These are phyloP conservation scores for Scaptomyza caliginosa DNA, from an alignment of 2,888 invertebrate species.

Conservation along the genomic window DNA sequence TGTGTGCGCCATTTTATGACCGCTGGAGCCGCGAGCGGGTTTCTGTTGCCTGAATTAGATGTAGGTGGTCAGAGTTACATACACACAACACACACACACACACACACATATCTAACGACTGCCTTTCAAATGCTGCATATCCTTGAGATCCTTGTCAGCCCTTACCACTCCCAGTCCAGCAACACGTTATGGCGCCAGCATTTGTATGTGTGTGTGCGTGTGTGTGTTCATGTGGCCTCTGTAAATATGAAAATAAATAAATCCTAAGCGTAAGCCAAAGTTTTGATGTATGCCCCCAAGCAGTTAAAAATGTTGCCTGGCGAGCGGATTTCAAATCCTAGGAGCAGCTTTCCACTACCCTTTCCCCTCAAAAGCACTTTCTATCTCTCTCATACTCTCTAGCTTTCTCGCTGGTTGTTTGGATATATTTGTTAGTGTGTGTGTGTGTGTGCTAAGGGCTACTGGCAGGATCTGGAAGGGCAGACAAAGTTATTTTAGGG, in stretches of 20 bases:
- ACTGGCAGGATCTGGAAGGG: slow-evolving; percentile 52
- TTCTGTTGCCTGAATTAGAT: slow-evolving; percentile 62
- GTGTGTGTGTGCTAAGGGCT: slow-evolving; percentile 12
- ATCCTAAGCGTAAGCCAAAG: slow-evolving; percentile 79
- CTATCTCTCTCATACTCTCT: not conserved
- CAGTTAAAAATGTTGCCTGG: slow-evolving; percentile 72
- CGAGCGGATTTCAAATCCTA: slow-evolving; percentile 69
- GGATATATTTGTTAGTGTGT: slow-evolving; percentile 29
- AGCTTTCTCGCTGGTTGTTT: slow-evolving; percentile 2
- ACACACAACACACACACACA: not conserved
- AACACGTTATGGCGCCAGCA: slow-evolving; percentile 49
- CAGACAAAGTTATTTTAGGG: slow-evolving; percentile 77
- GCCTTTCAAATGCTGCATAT: slow-evolving; percentile 68
- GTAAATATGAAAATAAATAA: slow-evolving; percentile 82
- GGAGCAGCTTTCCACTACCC: slow-evolving; percentile 38
- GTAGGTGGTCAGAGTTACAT: slow-evolving; percentile 57
- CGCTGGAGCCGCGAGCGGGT: slow-evolving; percentile 46
- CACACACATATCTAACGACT: slow-evolving; percentile 21
- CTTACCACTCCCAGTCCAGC: slow-evolving; percentile 30
- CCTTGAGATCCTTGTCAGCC: slow-evolving; percentile 80
- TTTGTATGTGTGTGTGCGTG: slow-evolving; percentile 16
- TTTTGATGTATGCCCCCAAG: slow-evolving; percentile 80
- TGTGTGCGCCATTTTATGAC: slow-evolving; percentile 56
- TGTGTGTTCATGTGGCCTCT: slow-evolving; percentile 52
- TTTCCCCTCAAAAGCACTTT: not conserved